These are phyloP conservation scores for Vollenhovia emeryi DNA, from an alignment of 1,140 invertebrate species.

Conservation along the genomic window DNA sequence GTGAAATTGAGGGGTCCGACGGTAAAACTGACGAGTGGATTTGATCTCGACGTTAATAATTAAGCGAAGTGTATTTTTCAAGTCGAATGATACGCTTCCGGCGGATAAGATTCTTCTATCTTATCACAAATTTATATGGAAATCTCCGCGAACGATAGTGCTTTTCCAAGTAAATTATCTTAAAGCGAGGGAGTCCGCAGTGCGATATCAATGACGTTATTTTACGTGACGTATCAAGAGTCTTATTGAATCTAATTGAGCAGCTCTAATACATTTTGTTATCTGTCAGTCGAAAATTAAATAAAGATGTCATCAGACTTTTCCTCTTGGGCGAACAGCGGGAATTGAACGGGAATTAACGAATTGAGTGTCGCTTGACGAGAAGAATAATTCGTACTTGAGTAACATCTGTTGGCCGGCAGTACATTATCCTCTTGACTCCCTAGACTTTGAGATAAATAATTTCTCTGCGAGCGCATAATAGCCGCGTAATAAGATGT, in stretches of 20 bases:
- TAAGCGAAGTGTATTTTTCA: background rate
- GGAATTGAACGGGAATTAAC: background rate
- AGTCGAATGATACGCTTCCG: background rate
- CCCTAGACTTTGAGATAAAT: background rate
- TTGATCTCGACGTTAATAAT: background rate
- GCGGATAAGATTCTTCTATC: constrained; percentile 28
- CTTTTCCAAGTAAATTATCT: constrained; percentile 35
- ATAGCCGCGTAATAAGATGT: background rate
- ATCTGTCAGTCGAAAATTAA: background rate
- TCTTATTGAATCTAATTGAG: background rate
- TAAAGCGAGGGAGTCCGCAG: background rate
- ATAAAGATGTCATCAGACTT: background rate
- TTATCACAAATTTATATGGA: constrained; percentile 27
- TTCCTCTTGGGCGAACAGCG: background rate
- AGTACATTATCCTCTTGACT: background rate
- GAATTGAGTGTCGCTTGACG: background rate
- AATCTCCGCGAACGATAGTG: constrained; percentile 7
- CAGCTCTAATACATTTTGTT: background rate
- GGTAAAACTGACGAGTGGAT: background rate
- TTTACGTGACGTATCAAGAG: background rate
- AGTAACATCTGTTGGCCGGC: background rate
- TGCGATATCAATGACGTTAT: background rate
- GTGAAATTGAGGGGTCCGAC: too few relatives aligned
- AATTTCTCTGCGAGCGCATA: background rate
- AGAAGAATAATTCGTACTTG: background rate